phyloP scores from a whole-genome alignment of 2,888 invertebrate species.

The Drosophila austrosaltans region DNA sequence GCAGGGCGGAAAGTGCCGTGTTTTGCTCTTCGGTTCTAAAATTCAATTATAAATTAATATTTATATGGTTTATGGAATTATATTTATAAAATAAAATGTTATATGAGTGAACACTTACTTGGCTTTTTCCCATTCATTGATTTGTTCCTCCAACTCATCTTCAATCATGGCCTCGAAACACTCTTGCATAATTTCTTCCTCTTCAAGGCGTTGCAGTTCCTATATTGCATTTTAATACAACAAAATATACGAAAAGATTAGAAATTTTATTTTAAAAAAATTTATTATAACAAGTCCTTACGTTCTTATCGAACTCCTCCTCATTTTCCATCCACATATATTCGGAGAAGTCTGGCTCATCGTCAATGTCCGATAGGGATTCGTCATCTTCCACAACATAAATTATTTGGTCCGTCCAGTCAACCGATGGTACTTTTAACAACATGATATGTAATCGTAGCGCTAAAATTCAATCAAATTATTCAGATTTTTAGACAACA shows the following conservation, averaged over 20 bases:
- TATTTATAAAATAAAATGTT: too few relatives aligned
- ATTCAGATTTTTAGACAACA: too few relatives aligned
- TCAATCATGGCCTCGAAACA: conserved; percentile 93
- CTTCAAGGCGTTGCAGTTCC: conserved; percentile 93
- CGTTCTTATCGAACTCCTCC: conserved; percentile 96
- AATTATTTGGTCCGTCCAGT: conserved; percentile 82
- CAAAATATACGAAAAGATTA: background rate
- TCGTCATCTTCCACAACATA: conserved; percentile 81
- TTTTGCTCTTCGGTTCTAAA: conserved; percentile 81
- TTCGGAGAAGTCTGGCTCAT: conserved; percentile 90
- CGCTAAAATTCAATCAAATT: background rate
- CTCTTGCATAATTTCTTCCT: conserved; percentile 94
- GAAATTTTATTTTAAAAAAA: background rate
- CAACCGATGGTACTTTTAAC: conserved; percentile 82
- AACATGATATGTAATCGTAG: conserved; percentile 72
- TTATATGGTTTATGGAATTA: background rate
- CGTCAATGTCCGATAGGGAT: conserved; percentile 79
- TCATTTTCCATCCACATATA: conserved; percentile 98
- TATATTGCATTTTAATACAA: conserved; percentile 71
- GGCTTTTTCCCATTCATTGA: conserved; percentile 81
- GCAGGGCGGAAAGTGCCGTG: conserved; percentile 81
- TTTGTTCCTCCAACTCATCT: conserved; percentile 87
- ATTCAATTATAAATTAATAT: background rate
- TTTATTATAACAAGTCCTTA: conserved; percentile 76
- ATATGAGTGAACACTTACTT: conserved; percentile 62